A percentile compares a stretch with the other conserved stretches of the same genome.
phyloP scores from a whole-genome alignment of 2,113 vertebrate species.

The Tenebrosternarchus preto region DNA sequence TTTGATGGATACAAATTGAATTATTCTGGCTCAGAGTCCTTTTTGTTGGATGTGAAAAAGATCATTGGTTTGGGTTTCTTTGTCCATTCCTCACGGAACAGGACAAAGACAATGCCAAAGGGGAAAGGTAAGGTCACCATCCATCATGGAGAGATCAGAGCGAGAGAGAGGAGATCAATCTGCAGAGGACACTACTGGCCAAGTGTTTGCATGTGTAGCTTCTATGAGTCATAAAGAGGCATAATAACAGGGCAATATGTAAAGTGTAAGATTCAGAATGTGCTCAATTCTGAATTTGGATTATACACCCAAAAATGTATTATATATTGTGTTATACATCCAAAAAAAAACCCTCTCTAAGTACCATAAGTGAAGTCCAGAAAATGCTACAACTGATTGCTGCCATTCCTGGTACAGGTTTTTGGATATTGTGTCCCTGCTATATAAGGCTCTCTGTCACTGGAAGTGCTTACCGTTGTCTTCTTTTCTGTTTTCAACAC shows the following conservation, averaged over 20 bases:
- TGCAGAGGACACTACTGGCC: not conserved
- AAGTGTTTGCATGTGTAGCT: not conserved
- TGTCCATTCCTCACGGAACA: conserved; percentile 36
- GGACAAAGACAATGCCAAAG: conserved; percentile 14
- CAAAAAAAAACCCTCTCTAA: not conserved
- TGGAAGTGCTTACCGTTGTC: not conserved
- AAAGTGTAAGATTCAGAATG: not conserved
- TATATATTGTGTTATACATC: not conserved
- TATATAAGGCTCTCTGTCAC: not conserved
- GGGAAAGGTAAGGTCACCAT: conserved; percentile 36
- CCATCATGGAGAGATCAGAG: conserved; percentile 49
- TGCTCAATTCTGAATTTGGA: too few relatives aligned
- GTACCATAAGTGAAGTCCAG: not conserved
- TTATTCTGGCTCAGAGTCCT: conserved; percentile 11
- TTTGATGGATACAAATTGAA: conserved; percentile 37
- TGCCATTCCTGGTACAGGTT: too few relatives aligned
- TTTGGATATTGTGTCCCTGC: not conserved
- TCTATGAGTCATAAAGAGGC: not conserved
- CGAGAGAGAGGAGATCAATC: conserved; percentile 11
- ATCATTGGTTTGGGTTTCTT: conserved; percentile 59
- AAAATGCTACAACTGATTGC: not conserved
- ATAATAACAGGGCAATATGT: not conserved
- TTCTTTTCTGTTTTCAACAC: not conserved
- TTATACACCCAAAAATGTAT: not conserved
- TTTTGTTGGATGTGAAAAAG: conserved; percentile 27